A percentile compares a stretch with the other conserved stretches of the same genome.
phyloP scores from a whole-genome alignment of 2,888 invertebrate genomes.

The Leptopterna dolabrata region DNA sequence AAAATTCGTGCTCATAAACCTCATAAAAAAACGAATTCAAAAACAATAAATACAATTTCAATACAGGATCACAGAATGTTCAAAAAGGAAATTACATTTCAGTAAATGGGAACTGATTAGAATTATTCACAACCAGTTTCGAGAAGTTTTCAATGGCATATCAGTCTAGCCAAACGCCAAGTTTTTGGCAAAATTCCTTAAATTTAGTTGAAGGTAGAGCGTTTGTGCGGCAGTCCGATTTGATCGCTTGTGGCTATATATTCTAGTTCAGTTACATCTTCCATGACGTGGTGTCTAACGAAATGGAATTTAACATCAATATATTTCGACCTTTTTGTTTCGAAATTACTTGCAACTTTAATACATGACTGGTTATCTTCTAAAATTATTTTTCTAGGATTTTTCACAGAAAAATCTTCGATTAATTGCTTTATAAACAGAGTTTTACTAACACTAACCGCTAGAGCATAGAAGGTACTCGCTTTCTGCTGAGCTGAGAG shows the following conservation, averaged over 20 bases:
- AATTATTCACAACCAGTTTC: no score
- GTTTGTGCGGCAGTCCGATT: no score
- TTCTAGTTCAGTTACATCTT: background rate
- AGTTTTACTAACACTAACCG: background rate
- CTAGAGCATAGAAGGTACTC: slow-evolving; percentile 4
- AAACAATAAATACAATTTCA: no score
- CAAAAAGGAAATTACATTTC: no score
- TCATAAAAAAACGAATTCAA: no score
- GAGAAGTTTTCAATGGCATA: no score
- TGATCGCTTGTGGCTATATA: background rate
- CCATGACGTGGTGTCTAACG: background rate
- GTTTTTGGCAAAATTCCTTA: background rate
- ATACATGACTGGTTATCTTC: slow-evolving; percentile 20
- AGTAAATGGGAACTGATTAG: no score
- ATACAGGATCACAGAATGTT: no score
- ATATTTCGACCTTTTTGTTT: slow-evolving; percentile 19
- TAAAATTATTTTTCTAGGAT: background rate
- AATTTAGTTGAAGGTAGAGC: background rate
- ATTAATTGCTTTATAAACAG: background rate
- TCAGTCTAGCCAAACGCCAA: background rate
- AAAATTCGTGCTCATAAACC: no score
- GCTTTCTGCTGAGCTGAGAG: background rate
- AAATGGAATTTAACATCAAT: slow-evolving; percentile 15
- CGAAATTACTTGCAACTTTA: background rate
- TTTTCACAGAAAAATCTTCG: background rate